Base-by-base conservation (phyloP, 2,113 vertebrate species). In the Vulpes vulpes region DNA sequence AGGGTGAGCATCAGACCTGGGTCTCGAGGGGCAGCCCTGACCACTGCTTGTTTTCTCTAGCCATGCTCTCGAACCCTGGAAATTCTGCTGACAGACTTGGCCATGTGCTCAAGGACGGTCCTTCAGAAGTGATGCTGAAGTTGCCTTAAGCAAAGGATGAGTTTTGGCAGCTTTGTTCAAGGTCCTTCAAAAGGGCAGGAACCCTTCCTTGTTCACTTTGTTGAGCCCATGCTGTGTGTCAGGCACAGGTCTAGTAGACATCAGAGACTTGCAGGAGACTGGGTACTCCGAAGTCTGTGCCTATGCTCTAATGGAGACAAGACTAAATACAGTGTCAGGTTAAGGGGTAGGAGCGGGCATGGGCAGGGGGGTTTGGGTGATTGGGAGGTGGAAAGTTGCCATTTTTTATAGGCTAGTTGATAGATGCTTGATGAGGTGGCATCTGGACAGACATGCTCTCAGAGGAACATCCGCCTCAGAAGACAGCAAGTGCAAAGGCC, bases 11-110 rank as follows among this genome's bases (percentile, higher is more conserved):
- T 8, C 1, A 55, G 32, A 32, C 49, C 30, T n/a, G 32, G 65
- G 62, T 10, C n/a, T 30, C 1, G 19, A 19, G 64, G 30, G 74
- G 30, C 62, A 0, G 3, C 43, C 30, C 57, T 11, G 20, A 57
- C 64, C 53, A 27, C 0, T 0, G n/a, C 4, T 1, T 0, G 0
- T 17, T 20, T 32, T 49, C 30, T 10, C 8, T 17, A 10, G 15
- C 15, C 0, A 3, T 11, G 22, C 19, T 7, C 67, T 23, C 2
- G 76, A 38, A 23, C 20, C 17, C 7, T 55, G 76, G 80, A 16
- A 2, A 27, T 57, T 43, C 19, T 16, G 65, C 49, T 23, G 6
- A 30, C 9, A 5, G 73, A 43, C 19, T 0, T 30, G 22, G 11
- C 53, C 12, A 8, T 5, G 4, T 51, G 53, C 78, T 49, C 23